A percentile compares a stretch with the other conserved stretches of the same genome.
These are phyloP conservation scores for Oreochromis grahami DNA, from an alignment of 2,797 vertebrate species.

Conservation along the genomic window DNA sequence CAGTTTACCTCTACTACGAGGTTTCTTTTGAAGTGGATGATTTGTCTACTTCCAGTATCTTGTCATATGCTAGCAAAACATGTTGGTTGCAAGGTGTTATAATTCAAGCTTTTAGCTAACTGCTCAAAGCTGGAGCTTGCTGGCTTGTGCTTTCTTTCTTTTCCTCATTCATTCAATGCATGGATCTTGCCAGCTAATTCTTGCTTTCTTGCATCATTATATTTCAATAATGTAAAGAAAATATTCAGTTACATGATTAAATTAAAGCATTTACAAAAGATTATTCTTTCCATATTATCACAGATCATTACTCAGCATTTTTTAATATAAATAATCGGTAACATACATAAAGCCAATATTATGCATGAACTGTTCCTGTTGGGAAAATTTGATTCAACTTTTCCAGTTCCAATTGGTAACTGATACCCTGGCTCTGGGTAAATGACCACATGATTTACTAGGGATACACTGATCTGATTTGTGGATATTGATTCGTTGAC, in stretches of 20 bases:
- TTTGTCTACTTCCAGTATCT: not conserved
- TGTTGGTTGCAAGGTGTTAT: not conserved
- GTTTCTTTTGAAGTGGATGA: not conserved
- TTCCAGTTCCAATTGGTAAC: not conserved
- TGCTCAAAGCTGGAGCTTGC: not conserved
- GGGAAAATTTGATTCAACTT: accelerated
- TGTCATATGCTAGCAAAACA: accelerated
- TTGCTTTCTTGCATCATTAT: not conserved
- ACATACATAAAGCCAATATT: not conserved
- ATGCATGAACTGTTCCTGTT: not conserved
- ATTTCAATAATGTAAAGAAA: not conserved
- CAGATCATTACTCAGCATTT: not conserved
- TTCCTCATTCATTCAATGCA: not conserved
- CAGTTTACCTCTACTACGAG: accelerated
- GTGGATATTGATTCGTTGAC: accelerated
- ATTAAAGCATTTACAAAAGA: not conserved
- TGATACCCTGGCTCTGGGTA: not conserved
- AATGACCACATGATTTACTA: not conserved
- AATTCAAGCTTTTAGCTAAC: not conserved
- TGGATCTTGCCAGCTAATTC: not conserved
- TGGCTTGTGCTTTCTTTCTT: not conserved
- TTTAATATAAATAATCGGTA: accelerated
- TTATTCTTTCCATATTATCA: slow-evolving; percentile 7
- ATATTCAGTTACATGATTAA: not conserved
- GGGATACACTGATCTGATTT: not conserved